Evolutionary conservation across 2,888 invertebrate genomes (phyloP).

Genomic region (Tanypteryx hageni): DNA sequence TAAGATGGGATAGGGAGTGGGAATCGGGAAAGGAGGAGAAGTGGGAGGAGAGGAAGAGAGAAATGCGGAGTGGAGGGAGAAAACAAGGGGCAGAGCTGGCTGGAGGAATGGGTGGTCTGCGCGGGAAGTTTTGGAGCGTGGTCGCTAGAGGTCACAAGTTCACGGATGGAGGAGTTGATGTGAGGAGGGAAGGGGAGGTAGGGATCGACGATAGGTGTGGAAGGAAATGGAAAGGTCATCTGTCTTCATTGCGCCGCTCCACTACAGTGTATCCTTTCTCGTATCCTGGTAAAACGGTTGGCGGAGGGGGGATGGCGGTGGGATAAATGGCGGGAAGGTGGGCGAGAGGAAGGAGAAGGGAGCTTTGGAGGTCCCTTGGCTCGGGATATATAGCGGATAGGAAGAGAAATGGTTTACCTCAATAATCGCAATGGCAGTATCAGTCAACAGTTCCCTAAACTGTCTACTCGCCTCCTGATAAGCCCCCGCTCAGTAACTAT

Average conservation of each 20-base stretch:
- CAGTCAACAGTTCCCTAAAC: too few species aligned
- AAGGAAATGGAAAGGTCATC: not conserved
- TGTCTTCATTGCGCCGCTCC: not conserved
- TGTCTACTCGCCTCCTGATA: too few species aligned
- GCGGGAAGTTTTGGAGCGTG: not conserved
- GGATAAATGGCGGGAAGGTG: too few species aligned
- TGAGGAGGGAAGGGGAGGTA: not conserved
- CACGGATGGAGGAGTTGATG: not conserved
- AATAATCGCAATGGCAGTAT: too few species aligned
- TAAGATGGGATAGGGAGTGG: not conserved
- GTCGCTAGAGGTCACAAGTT: conserved; percentile 15
- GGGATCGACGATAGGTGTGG: not conserved
- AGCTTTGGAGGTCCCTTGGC: too few species aligned
- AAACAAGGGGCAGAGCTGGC: not conserved
- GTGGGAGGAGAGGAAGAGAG: not conserved
- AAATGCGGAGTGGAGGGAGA: not conserved
- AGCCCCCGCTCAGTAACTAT: too few species aligned
- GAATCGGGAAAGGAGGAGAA: not conserved
- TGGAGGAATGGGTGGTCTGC: too few species aligned
- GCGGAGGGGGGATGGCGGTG: too few species aligned
- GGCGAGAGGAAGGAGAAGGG: too few species aligned
- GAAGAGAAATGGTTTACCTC: too few species aligned
- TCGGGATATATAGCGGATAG: too few species aligned
- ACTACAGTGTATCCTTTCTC: not conserved
- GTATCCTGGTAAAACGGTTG: too few species aligned